Base-by-base conservation (phyloP, 92 coral and sea anemone genomes). In the Phymanthus crucifer region DNA sequence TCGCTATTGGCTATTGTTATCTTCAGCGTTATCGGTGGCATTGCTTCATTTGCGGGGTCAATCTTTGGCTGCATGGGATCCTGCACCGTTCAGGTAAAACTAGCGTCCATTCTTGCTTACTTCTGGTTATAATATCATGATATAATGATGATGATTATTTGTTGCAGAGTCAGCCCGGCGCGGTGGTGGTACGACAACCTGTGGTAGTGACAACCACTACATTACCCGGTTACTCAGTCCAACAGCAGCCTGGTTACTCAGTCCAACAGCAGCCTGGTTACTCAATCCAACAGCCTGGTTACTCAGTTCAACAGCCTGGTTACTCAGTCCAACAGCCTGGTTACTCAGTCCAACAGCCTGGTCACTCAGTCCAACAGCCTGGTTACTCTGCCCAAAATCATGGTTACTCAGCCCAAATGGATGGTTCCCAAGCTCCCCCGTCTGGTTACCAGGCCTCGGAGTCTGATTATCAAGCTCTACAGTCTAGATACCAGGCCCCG, bases 31-130 rank as follows among this genome's bases (percentile, higher is more conserved):
- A 10, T 74, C 26, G 78, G 78, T 16, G 67, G 40, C 67, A 47
- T 74, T 48, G 65, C 31, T 33, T 2, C 66, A 32, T 74, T 74
- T 21, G 37, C 43, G 21, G 78, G 78, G 17, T 74, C 78, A 27
- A 48, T 74, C 61, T 16, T 74, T 48, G 78, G 78, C 1, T 74
- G 78, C 18, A 46, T 50, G 40, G 36, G 54, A 74, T 7, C 40
- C 24, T 74, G 78, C 61, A 18, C 61, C 23, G 3, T 19, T 18
- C 26, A 18, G 61, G 23, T 52, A 52, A 4, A 5, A 52, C n/a
- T n/a, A 52, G 21, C 29, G 3, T 52, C 56, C 0, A 18, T 18
- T 5, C 48, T 5, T 48, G 56, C 56, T 48, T 48, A 11, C n/a
- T 12, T 2, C 56, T 18, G 12, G n/a, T 12, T 12, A 48, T 48